These are phyloP conservation scores for Myotis lucifugus DNA, from an alignment of 2,113 vertebrate genomes.

Conservation along the genomic window DNA sequence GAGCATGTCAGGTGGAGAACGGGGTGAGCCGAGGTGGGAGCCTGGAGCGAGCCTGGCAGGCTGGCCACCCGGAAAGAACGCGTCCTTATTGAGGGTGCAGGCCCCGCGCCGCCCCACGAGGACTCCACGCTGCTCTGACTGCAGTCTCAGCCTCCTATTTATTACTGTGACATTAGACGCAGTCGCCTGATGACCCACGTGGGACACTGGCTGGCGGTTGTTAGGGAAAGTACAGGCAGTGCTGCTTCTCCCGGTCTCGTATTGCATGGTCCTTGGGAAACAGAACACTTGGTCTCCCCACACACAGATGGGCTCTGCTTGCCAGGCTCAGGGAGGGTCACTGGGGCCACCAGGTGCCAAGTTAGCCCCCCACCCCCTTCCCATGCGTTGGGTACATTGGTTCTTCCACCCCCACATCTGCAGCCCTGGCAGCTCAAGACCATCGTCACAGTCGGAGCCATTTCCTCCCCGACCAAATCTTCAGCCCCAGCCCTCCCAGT, in stretches of 20 bases:
- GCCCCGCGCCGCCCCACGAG: neutral
- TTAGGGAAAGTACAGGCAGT: neutral
- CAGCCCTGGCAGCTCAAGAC: neutral
- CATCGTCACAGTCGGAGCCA: fast-evolving
- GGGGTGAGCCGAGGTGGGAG: neutral
- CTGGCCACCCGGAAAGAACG: neutral
- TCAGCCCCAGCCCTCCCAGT: neutral
- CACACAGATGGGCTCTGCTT: neutral
- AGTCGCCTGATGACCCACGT: neutral
- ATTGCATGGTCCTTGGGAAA: neutral
- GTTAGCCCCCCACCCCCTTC: neutral
- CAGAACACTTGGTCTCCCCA: neutral
- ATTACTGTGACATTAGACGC: slow-evolving; percentile 9
- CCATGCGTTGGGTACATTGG: neutral
- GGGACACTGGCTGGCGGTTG: neutral
- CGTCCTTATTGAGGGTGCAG: neutral
- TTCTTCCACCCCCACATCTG: no score
- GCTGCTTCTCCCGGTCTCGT: neutral
- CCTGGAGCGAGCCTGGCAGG: neutral
- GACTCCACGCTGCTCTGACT: neutral
- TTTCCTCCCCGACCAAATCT: neutral
- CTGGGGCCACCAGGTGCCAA: neutral
- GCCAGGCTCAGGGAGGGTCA: neutral
- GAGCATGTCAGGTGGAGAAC: neutral
- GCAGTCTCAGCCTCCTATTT: neutral